These are phyloP conservation scores for Lithophane leautieri DNA, from an alignment of 2,888 invertebrate species.

Conservation along the genomic window DNA sequence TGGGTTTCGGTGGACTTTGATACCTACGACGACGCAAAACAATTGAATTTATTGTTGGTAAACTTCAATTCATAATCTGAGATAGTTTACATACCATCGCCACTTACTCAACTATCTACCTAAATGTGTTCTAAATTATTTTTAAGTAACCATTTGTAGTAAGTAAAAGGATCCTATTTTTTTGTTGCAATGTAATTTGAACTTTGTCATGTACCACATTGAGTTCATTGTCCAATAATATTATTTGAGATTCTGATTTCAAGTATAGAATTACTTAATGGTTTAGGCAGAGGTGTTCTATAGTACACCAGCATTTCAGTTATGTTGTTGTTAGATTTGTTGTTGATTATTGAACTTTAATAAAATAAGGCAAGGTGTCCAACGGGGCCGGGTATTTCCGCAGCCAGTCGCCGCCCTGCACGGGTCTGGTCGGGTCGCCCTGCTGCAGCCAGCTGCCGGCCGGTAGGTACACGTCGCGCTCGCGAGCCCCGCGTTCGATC, in stretches of 20 bases:
- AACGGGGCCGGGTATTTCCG: conserved; percentile 91
- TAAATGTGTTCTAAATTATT: not conserved
- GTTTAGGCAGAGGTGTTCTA: not conserved
- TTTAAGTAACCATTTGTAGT: not conserved
- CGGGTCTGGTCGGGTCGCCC: conserved; percentile 72
- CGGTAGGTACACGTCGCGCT: conserved; percentile 92
- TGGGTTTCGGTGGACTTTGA: conserved; percentile 1
- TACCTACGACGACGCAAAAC: too few relatives aligned
- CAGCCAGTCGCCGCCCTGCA: conserved; percentile 89
- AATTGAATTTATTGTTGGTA: not conserved
- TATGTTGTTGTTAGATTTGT: not conserved
- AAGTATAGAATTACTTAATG: not conserved
- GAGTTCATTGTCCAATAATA: not conserved
- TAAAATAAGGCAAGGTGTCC: conserved; percentile 91
- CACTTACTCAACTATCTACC: too few relatives aligned
- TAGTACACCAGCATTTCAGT: not conserved
- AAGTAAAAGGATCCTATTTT: not conserved
- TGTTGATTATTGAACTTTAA: conserved; percentile 46
- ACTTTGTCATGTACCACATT: not conserved
- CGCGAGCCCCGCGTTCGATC: conserved; percentile 87
- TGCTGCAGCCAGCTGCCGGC: conserved; percentile 91
- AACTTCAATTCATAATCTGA: not conserved
- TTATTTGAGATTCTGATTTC: not conserved
- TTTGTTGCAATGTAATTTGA: not conserved
- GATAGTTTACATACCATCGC: not conserved